Evolutionary conservation across 2,797 vertebrate species (phyloP).

Genomic region (Trichosurus vulpecula): DNA sequence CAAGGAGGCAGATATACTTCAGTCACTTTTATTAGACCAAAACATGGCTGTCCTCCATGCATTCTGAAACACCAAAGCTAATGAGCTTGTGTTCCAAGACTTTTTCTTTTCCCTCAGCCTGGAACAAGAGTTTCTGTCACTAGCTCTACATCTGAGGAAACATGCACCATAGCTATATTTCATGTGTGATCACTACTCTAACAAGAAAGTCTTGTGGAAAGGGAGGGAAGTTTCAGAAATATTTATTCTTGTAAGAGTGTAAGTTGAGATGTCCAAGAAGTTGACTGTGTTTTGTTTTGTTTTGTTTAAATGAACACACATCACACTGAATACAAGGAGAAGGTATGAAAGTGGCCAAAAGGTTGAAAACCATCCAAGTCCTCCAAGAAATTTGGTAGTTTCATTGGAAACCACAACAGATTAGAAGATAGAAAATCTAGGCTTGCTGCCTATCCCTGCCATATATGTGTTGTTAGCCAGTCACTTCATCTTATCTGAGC

Average conservation of each 20-base stretch:
- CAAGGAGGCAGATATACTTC: constrained; percentile 42
- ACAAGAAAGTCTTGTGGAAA: not conserved
- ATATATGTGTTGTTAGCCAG: not conserved
- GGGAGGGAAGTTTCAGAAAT: not conserved
- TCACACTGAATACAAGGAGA: not conserved
- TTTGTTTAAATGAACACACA: not conserved
- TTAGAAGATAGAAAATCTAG: not conserved
- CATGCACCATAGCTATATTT: not conserved
- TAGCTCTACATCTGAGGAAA: not conserved
- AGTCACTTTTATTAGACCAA: constrained; percentile 28
- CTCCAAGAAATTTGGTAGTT: not conserved
- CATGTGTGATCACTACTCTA: not conserved
- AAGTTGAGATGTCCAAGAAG: not conserved
- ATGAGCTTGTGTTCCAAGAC: not conserved
- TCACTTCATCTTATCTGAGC: not conserved
- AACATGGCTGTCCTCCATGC: constrained; percentile 18
- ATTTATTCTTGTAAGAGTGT: not conserved
- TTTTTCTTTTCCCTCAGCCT: constrained; percentile 39
- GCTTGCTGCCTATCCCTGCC: not conserved
- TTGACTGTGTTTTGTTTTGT: not conserved
- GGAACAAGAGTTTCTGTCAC: constrained; percentile 29
- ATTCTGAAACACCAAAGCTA: constrained; percentile 32
- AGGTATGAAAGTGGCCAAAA: not conserved
- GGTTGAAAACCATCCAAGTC: not conserved
- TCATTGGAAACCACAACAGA: not conserved